Percentiles rank a stretch among this genome's conserved stretches.
Evolutionary conservation across 2,888 invertebrate species (phyloP).

Genomic region (Hymenopus coronatus): DNA sequence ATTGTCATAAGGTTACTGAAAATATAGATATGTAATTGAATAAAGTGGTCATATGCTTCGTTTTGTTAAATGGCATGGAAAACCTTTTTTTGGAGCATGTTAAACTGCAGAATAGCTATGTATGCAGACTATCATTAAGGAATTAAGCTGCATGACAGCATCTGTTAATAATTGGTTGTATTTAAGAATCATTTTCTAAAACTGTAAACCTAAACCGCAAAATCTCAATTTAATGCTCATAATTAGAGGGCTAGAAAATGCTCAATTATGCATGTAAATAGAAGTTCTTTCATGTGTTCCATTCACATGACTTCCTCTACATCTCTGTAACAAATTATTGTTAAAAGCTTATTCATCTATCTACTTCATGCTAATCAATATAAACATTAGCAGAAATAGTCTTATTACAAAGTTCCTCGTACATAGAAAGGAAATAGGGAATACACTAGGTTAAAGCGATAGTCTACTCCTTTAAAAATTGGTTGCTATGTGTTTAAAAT

Average conservation of each 20-base stretch:
- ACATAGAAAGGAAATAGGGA: too few species aligned
- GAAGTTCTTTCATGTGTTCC: background rate
- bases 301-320: too few species aligned
- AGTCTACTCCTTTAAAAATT: too few species aligned
- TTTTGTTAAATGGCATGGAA: background rate
- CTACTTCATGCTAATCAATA: too few species aligned
- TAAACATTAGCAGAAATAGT: too few species aligned
- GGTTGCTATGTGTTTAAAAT: too few species aligned
- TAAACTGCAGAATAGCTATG: background rate
- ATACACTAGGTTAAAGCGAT: too few species aligned
- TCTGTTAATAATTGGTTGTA: background rate
- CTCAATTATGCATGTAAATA: too few species aligned
- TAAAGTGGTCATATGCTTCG: background rate
- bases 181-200: background rate
- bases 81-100: background rate
- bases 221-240: too few species aligned
- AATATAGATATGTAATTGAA: background rate
- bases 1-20: background rate
- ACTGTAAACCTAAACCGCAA: background rate
- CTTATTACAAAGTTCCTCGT: too few species aligned
- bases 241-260: background rate
- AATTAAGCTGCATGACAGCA: background rate
- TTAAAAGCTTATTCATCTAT: too few species aligned
- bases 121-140: background rate
- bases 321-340: too few species aligned